These are phyloP conservation scores for Rotaria sp. DNA, from an alignment of 2,888 invertebrate species.

Conservation along the genomic window DNA sequence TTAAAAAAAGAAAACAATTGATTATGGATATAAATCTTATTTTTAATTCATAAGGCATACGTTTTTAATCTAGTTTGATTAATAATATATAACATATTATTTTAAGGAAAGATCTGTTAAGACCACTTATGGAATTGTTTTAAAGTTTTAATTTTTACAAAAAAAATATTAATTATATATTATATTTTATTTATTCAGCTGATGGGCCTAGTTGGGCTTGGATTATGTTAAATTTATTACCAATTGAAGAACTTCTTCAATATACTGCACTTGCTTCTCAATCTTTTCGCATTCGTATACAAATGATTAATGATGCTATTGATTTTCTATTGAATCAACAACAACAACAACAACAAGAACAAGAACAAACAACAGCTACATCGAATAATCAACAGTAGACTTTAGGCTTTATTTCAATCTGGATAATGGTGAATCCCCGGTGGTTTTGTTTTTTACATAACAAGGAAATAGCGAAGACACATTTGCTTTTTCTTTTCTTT, in stretches of 20 bases:
- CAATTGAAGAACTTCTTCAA: constrained; percentile 71
- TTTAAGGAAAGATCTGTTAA: too few relatives aligned
- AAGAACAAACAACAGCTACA: not conserved
- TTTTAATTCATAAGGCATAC: too few relatives aligned
- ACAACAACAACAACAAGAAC: not conserved
- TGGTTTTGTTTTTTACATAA: not conserved
- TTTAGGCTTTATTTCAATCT: not conserved
- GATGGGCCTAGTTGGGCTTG: constrained; percentile 81
- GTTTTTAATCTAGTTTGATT: too few relatives aligned
- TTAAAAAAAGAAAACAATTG: too few relatives aligned
- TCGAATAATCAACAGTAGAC: not conserved
- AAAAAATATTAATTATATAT: not conserved
- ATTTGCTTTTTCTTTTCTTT: not conserved
- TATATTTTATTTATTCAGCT: not conserved
- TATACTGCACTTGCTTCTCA: constrained; percentile 52
- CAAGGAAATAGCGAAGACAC: not conserved
- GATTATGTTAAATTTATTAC: constrained; percentile 81
- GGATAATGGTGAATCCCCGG: not conserved
- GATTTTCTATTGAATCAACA: not conserved
- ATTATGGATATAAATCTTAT: too few relatives aligned
- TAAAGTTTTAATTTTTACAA: too few relatives aligned
- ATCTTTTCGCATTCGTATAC: not conserved
- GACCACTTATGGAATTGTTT: too few relatives aligned
- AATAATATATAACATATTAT: too few relatives aligned
- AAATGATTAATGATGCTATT: constrained; percentile 20